phyloP scores from a whole-genome alignment of 2,113 vertebrate genomes.

The Addax nasomaculatus region DNA sequence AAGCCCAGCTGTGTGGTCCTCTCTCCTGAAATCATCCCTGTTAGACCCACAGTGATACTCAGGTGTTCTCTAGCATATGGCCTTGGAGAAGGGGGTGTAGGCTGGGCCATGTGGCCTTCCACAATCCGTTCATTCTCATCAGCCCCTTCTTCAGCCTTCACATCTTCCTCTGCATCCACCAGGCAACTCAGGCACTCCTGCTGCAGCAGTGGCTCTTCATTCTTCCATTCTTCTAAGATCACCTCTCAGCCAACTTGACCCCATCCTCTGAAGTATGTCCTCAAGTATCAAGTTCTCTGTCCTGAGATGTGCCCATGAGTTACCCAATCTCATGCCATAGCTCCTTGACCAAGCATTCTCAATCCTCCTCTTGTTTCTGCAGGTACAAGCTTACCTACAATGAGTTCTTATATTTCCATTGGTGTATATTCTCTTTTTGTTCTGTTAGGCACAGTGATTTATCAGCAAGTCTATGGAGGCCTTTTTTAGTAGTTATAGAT shows the following conservation, averaged over 20 bases:
- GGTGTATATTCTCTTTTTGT: background rate
- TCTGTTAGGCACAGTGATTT: background rate
- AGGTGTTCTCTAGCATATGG: background rate
- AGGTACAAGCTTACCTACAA: background rate
- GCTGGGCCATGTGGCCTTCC: background rate
- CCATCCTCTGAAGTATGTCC: background rate
- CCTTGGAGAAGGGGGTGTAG: background rate
- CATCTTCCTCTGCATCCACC: background rate
- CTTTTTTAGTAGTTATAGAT: background rate
- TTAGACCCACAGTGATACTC: background rate
- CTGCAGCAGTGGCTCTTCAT: background rate
- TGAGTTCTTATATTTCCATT: background rate
- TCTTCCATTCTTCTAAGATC: background rate
- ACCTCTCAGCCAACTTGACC: background rate
- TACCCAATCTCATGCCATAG: background rate
- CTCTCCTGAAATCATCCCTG: background rate
- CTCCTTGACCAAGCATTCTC: background rate
- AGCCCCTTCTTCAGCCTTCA: background rate
- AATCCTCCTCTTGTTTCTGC: background rate
- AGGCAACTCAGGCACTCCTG: background rate
- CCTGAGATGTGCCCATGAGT: background rate
- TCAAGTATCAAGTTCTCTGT: background rate
- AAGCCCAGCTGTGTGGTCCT: background rate
- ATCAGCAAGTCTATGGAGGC: background rate
- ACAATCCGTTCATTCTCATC: too few species aligned